Base-by-base conservation (phyloP, 2,113 vertebrate species). In the Gnathonemus longibarbis region DNA sequence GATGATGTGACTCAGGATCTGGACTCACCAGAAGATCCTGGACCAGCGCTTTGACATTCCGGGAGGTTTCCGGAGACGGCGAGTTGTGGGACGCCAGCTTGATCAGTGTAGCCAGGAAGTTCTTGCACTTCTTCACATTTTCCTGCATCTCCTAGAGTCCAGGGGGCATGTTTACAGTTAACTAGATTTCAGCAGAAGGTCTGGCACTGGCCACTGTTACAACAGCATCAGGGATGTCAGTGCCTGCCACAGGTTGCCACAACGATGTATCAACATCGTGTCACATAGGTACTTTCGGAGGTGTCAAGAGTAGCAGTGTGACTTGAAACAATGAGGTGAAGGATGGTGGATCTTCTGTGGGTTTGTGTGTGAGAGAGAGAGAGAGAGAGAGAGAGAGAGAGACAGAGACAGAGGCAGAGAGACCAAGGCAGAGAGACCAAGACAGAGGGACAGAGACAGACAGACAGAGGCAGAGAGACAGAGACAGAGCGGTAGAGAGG, bases 91-190 rank as follows among this genome's bases (percentile, higher is more conserved):
- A 99, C 27, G 98, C 98, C 94, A 99, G 95, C 94, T 99, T 99
- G 94, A 99, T 99, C 94, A 99, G 93, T 0, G 98, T 99, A 15
- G 98, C 99, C 91, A 99, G 94, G 93, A 99, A 99, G 95, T 98
- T 99, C 95, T 97, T 98, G 93, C 98, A 99, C 94, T 99, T 99
- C 94, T 98, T 99, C 95, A 99, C 98, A 94, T 99, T 99, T 95
- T 99, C 98, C 96, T 99, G 97, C 1, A 98, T 99, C 95, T 99
- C 98, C 98, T 99, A 91, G 45, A 77, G 70, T 39, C 91, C 42
- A 90, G 88, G 83, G 52, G n/a, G 35, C 35, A 35, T 48, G 62
- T 27, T 53, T 17, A 48, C 7, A n/a, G n/a, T 88, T 17, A 88
- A 10, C 24, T 3, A 3, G 46, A 15, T 49, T n/a, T 49, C 46